Percentiles rank a stretch among this genome's conserved stretches.
phyloP scores from a whole-genome alignment of 2,888 invertebrate species.

The Rhagonycha fulva region DNA sequence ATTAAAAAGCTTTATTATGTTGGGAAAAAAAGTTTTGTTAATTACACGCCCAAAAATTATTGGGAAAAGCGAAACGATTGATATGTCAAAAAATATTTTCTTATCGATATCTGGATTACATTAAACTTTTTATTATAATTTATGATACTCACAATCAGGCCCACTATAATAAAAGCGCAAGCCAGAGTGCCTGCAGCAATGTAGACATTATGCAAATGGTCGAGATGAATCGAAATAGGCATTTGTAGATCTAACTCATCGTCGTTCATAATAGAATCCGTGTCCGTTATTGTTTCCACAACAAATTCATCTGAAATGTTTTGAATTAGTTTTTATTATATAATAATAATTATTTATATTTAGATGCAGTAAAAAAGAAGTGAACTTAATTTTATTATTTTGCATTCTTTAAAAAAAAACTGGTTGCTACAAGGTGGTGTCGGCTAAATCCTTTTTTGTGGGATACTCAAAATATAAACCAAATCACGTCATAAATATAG shows the following conservation, averaged over 20 bases:
- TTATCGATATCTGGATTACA: neutral
- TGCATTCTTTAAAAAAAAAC: neutral
- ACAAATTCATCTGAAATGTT: conserved; percentile 68
- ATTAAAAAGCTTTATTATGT: neutral
- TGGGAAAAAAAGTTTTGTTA: neutral
- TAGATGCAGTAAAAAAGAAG: neutral
- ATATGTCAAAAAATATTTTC: neutral
- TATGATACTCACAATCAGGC: conserved; percentile 66
- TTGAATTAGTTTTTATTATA: neutral
- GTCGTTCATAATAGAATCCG: conserved; percentile 35
- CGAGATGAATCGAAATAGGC: conserved; percentile 61
- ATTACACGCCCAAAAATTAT: neutral
- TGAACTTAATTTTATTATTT: neutral
- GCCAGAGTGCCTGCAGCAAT: conserved; percentile 78
- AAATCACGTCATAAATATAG: too few relatives aligned
- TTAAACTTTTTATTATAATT: neutral
- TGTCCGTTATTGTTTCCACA: conserved; percentile 63
- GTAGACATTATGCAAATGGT: conserved; percentile 75
- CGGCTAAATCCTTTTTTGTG: neutral
- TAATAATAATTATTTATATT: neutral
- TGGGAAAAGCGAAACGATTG: neutral
- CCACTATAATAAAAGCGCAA: conserved; percentile 74
- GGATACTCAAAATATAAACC: too few relatives aligned
- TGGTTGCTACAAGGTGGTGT: neutral
- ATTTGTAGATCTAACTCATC: conserved; percentile 39